Evolutionary conservation across 1,140 invertebrate species (phyloP).

Genomic region (Penaeus indicus): DNA sequence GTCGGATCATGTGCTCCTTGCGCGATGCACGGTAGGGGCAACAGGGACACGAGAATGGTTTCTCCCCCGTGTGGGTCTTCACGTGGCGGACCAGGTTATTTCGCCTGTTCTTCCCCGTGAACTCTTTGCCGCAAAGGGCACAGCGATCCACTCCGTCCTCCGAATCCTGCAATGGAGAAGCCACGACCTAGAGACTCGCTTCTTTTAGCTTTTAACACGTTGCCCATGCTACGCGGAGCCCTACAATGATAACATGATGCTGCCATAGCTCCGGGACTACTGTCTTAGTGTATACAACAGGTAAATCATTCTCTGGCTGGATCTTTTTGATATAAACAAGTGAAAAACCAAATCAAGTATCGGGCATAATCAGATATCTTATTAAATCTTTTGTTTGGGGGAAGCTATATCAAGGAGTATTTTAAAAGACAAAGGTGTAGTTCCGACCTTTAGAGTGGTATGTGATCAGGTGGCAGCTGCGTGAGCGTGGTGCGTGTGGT

Average conservation of each 20-base stretch:
- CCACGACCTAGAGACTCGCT: conserved; percentile 52
- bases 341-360: conserved; percentile 18
- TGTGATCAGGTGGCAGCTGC: conserved; percentile 51
- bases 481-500: conserved; percentile 49
- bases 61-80: conserved; percentile 64
- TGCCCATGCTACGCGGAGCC: conserved; percentile 56
- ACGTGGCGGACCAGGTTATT: conserved; percentile 65
- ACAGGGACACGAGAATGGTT: conserved; percentile 64
- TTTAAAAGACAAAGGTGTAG: background rate
- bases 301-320: conserved; percentile 51
- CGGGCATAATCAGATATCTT: background rate
- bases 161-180: conserved; percentile 63
- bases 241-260: conserved; percentile 33
- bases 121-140: conserved; percentile 66
- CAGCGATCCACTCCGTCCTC: conserved; percentile 66
- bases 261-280: conserved; percentile 50
- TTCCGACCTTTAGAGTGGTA: conserved; percentile 51
- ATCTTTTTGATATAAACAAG: conserved; percentile 41
- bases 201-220: conserved; percentile 40
- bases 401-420: conserved; percentile 29
- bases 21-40: conserved; percentile 65
- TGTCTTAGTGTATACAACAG: conserved; percentile 56
- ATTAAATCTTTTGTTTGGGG: conserved; percentile 23
- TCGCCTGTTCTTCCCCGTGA: conserved; percentile 66
- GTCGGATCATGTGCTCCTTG: conserved; percentile 65